Conservation (phyloP, 2,113 vertebrate species). For the Chionodraco myersi region DNA sequence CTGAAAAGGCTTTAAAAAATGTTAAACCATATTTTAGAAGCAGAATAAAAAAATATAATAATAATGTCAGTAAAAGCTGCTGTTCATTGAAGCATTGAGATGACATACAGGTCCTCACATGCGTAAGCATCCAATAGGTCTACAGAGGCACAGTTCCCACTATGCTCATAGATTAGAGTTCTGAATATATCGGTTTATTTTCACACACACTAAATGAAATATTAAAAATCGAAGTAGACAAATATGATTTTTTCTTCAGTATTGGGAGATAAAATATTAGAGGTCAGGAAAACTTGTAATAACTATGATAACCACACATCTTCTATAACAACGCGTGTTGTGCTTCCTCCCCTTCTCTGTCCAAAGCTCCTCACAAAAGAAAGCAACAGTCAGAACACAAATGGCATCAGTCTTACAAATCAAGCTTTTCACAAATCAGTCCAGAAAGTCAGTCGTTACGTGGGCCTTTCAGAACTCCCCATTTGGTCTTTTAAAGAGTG, state of each 20-base stretch:
- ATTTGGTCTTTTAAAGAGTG: slow-evolving; percentile 76
- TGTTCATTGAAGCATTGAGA: neutral
- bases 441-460: slow-evolving; percentile 47
- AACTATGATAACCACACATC: neutral
- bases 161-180: neutral
- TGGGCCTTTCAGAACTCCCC: slow-evolving; percentile 62
- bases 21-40: neutral
- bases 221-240: slow-evolving; percentile 10
- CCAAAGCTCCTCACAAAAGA: slow-evolving; percentile 49
- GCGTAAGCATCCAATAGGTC: neutral
- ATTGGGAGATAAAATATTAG: neutral
- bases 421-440: slow-evolving; percentile 33
- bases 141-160: neutral
- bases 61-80: neutral
- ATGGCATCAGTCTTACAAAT: slow-evolving; percentile 67
- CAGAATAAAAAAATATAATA: neutral
- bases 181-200: neutral
- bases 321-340: neutral
- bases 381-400: slow-evolving; percentile 51
- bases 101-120: neutral
- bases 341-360: neutral
- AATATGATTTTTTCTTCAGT: neutral
- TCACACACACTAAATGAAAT: neutral
- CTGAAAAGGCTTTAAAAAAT: neutral
- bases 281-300: neutral